Conservation (phyloP, 2,113 vertebrate species). For the Ptyas mucosa region DNA sequence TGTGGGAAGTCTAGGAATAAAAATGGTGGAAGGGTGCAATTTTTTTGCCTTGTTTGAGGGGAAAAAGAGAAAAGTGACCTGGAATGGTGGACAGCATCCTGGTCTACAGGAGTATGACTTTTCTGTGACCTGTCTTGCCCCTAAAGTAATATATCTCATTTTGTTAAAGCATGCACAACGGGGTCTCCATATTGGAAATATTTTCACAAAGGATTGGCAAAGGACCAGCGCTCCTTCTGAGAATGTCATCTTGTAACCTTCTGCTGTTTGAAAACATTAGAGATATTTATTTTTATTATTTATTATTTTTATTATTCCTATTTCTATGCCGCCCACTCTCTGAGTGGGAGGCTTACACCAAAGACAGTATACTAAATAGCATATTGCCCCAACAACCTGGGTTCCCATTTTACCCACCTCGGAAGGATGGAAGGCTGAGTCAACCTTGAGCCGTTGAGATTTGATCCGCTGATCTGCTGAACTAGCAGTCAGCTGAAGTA, state of each 20-base stretch:
- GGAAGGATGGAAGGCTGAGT: no score
- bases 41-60: not conserved
- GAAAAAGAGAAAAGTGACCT: not conserved
- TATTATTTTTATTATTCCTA: no score
- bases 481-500: no score
- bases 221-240: not conserved
- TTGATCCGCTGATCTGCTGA: no score
- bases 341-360: no score
- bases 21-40: not conserved
- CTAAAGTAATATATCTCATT: not conserved
- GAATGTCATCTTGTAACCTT: not conserved
- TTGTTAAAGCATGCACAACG: not conserved
- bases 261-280: not conserved
- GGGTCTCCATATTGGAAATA: not conserved
- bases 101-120: not conserved
- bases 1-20: not conserved
- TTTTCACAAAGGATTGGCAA: not conserved
- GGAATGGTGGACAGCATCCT: not conserved
- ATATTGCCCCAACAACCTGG: no score
- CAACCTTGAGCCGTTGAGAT: no score
- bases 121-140: not conserved
- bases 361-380: no score
- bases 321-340: no score
- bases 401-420: no score
- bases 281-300: no score